A percentile compares a stretch with the other conserved stretches of the same genome.
Conservation (phyloP, 2,888 invertebrate species). For the Diarsia brunnea region DNA sequence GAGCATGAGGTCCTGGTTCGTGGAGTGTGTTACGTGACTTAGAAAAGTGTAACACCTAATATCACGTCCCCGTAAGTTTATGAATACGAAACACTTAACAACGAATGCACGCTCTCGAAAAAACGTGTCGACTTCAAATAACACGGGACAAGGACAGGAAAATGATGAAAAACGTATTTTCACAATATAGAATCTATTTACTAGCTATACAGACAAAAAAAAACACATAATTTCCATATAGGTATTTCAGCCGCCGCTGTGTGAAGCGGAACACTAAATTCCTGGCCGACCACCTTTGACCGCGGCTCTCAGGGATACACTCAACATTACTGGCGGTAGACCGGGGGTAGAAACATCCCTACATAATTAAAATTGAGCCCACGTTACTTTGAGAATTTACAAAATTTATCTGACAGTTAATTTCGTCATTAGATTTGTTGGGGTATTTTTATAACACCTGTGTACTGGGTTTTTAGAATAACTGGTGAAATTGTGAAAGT, state of each 20-base stretch:
- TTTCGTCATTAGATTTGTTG: conserved; percentile 1
- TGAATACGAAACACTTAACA: no score
- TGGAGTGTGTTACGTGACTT: no score
- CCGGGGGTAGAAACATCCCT: conserved; percentile 12
- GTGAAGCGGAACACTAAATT: conserved; percentile 49
- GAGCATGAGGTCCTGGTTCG: no score
- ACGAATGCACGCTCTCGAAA: no score
- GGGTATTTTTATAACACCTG: not conserved
- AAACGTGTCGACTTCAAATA: no score
- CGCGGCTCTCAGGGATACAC: conserved; percentile 9
- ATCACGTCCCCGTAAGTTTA: no score
- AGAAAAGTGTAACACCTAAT: no score
- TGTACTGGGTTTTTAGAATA: not conserved
- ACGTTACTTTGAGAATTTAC: conserved; percentile 30
- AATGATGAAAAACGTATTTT: no score
- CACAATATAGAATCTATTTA: no score
- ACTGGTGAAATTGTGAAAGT: no score
- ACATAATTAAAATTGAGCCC: conserved; percentile 54
- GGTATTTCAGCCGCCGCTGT: conserved; percentile 14
- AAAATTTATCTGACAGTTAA: conserved; percentile 30
- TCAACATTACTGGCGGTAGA: conserved; percentile 29
- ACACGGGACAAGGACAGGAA: no score
- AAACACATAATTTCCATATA: conserved; percentile 17
- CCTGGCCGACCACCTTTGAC: conserved; percentile 49
- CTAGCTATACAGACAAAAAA: no score